Evolutionary conservation across 2,113 vertebrate species (phyloP).

Genomic region (Rhagologus leucostigma): DNA sequence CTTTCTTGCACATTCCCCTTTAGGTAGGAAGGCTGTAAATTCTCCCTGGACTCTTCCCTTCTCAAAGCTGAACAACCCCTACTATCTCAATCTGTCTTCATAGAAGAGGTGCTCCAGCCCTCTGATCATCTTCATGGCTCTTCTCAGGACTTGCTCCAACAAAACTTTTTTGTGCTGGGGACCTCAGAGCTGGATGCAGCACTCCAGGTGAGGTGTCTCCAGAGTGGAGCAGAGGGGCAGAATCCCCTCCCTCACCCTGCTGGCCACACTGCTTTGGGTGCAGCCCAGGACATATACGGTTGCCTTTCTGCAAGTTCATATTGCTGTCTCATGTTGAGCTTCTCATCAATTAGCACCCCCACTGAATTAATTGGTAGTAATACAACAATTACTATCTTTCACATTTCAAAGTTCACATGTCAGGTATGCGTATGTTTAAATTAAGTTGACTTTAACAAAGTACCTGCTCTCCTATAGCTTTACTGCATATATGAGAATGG

Average conservation of each 20-base stretch:
- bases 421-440: neutral
- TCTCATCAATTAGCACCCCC: neutral
- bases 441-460: neutral
- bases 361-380: neutral
- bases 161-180: neutral
- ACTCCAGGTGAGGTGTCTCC: neutral
- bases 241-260: neutral
- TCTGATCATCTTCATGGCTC: neutral
- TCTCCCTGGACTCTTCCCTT: neutral
- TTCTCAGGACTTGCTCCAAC: neutral
- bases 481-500: neutral
- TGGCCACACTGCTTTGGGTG: neutral
- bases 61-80: too few relatives aligned
- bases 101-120: neutral
- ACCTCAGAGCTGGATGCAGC: neutral
- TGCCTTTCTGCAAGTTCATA: neutral
- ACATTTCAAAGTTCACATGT: neutral
- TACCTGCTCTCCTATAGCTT: neutral
- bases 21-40: neutral
- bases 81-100: neutral
- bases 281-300: rapidly evolving
- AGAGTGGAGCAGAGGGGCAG: neutral
- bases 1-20: neutral
- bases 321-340: rapidly evolving
- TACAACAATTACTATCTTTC: neutral